Evolutionary conservation across 2,797 vertebrate genomes (phyloP), one percentile per base, ranked within the genome.

Genomic region (Catostomus latipinnis): DNA sequence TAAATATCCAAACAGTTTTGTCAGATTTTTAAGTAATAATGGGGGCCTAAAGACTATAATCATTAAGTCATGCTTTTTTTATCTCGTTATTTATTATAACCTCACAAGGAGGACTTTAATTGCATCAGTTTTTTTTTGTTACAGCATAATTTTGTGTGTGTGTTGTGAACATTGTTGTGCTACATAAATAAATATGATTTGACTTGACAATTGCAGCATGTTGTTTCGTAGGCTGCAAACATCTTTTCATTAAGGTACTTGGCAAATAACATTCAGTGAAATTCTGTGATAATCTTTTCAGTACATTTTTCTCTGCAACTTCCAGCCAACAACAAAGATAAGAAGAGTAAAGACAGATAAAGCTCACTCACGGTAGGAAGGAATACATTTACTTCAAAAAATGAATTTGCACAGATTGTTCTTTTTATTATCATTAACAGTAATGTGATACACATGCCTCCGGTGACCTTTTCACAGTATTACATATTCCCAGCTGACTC

Each of bases 341-440:
- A 83, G 45, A 61, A 53, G 84, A 91, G 86, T 89, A 91, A 88
- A 77, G 77, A 81, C 85, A 86, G 85, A 92, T 92, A 85, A 93
- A 93, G 4, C 91, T 88, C 86, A 68, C 80, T 83, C 91, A 90
- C 50, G 71, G 71, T 92, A 86, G 54, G 70, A 87, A 84, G 86
- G n/a, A 50, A 63, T 83, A 84, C 89, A 91, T 89, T 76, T 78
- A 76, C 88, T 89, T 87, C 76, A 34, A 80, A 83, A 88, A 86
- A 90, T 88, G 89, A 85, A 90, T 92, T 89, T 88, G 89, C 87
- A 83, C 91, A 92, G 91, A 93, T 90, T 92, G 91, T 91, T 93
- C 89, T 92, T 93, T 94, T 93, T 93, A 92, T 93, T 93, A 90
- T 91, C 89, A 91, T 93, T 93, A 93, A 91, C 92, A 91, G 88